phyloP scores from a whole-genome alignment of 2,113 vertebrate species.

The Otis tarda region DNA sequence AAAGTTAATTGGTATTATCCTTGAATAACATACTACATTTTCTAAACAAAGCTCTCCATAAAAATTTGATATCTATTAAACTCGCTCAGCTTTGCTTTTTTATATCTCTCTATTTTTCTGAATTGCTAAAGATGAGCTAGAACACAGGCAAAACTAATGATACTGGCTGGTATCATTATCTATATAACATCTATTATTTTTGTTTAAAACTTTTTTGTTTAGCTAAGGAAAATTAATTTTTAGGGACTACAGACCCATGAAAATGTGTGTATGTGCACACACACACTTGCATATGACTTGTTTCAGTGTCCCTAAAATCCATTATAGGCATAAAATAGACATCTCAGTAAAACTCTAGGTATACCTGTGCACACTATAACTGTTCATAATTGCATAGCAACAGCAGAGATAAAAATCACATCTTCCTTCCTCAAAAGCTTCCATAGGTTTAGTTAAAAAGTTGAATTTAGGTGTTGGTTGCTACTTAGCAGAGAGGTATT shows the following conservation, averaged over 20 bases:
- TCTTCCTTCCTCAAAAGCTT: background rate
- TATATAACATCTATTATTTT: background rate
- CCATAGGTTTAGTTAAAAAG: background rate
- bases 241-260: background rate
- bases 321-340: background rate
- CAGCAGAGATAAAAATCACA: background rate
- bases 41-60: background rate
- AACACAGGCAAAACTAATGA: background rate
- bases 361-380: background rate
- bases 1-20: background rate
- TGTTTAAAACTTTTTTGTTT: background rate
- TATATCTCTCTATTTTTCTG: background rate
- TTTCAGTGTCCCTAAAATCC: background rate
- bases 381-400: background rate
- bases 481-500: background rate
- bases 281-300: background rate
- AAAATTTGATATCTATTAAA: background rate
- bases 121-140: background rate
- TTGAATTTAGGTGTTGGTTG: background rate
- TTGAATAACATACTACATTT: background rate
- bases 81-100: background rate
- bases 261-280: background rate
- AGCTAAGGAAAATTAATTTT: background rate
- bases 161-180: background rate
- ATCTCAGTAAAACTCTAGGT: background rate